phyloP scores from a whole-genome alignment of 2,797 vertebrate species.

The Macropus fuliginosus region DNA sequence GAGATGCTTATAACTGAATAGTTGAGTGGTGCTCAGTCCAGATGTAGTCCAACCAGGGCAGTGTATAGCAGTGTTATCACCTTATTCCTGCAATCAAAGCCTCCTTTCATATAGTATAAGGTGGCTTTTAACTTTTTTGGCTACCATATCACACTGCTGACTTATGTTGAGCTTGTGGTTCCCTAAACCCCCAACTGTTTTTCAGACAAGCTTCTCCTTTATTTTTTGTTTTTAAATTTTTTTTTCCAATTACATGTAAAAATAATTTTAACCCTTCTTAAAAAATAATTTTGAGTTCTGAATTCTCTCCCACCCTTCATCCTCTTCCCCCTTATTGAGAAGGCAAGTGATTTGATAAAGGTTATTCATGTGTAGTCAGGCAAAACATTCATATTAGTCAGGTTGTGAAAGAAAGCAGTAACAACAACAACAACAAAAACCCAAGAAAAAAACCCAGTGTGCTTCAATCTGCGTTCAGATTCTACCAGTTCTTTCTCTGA shows the following conservation, averaged over 20 bases:
- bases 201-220: not conserved
- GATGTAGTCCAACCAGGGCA: not conserved
- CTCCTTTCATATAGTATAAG: not conserved
- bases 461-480: not conserved
- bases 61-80: not conserved
- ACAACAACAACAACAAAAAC: not conserved
- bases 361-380: not conserved
- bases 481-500: not conserved
- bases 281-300: not conserved
- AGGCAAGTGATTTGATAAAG: not conserved
- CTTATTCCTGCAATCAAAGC: not conserved
- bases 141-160: too few species aligned
- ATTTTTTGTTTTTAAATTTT: not conserved
- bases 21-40: not conserved
- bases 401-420: not conserved
- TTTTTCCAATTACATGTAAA: not conserved
- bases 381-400: not conserved
- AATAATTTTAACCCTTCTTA: not conserved
- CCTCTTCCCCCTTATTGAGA: not conserved
- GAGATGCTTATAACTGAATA: not conserved
- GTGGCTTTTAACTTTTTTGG: not conserved
- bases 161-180: too few species aligned
- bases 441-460: not conserved
- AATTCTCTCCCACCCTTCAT: not conserved
- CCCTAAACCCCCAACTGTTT: not conserved